phyloP scores from a whole-genome alignment of 1,140 invertebrate genomes.

The Drosophila quadrilineata region DNA sequence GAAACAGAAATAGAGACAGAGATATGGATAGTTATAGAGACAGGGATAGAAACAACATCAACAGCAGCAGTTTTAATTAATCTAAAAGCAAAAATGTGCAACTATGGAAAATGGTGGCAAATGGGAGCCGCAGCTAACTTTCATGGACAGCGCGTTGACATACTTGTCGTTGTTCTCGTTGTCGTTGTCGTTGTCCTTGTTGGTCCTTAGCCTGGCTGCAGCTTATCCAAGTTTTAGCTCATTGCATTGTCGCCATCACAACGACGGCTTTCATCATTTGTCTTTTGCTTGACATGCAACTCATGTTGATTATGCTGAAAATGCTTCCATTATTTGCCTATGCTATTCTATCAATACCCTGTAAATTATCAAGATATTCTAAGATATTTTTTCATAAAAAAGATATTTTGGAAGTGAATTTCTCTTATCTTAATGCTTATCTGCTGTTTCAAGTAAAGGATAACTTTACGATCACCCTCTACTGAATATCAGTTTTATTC shows the following conservation, averaged over 20 bases:
- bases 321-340: background rate
- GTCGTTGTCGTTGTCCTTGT: constrained; percentile 1
- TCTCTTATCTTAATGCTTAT: no score
- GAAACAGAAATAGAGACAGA: background rate
- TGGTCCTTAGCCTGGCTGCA: background rate
- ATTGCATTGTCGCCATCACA: constrained; percentile 10
- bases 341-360: constrained; percentile 1
- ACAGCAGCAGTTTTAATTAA: constrained; percentile 70
- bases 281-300: constrained; percentile 59
- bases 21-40: no score
- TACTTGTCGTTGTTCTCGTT: constrained; percentile 32
- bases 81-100: constrained; percentile 69
- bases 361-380: background rate
- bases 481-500: background rate
- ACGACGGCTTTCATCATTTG: constrained; percentile 51
- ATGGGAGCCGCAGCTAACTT: constrained; percentile 35
- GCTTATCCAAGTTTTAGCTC: constrained; percentile 36
- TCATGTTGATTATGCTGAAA: constrained; percentile 62
- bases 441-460: no score
- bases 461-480: background rate
- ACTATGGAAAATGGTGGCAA: constrained; percentile 31
- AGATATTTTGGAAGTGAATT: no score
- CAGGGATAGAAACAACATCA: constrained; percentile 9
- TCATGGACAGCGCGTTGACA: constrained; percentile 53
- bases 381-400: no score